Evolutionary conservation across 1,140 invertebrate genomes (phyloP).

Genomic region (Centruroides sculpturatus): DNA sequence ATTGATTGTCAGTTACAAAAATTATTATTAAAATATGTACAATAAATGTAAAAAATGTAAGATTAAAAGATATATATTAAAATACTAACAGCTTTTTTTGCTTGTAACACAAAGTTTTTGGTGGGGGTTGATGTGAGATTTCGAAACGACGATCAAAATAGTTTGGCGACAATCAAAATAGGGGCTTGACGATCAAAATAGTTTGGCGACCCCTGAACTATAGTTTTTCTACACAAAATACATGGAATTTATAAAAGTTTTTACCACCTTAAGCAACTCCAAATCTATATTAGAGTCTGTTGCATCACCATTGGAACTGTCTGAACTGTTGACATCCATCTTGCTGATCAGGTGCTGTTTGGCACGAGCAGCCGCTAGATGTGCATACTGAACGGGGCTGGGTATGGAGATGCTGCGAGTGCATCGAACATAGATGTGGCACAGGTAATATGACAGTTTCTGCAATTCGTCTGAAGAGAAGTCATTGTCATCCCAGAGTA

Average conservation of each 20-base stretch:
- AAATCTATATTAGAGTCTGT: not conserved
- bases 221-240: not conserved
- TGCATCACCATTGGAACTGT: not conserved
- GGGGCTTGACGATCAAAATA: no score
- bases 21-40: no score
- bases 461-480: constrained; percentile 13
- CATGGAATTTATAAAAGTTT: not conserved
- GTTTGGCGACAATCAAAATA: no score
- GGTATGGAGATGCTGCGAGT: constrained; percentile 19
- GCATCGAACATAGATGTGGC: constrained; percentile 14
- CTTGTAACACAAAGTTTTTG: no score
- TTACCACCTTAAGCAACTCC: not conserved
- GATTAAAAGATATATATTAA: no score
- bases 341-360: not conserved
- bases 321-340: not conserved
- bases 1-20: no score
- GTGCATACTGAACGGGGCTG: constrained; percentile 20
- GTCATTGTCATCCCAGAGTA: constrained; percentile 5
- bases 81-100: no score
- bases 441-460: constrained; percentile 18
- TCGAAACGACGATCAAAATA: no score
- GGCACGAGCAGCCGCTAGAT: constrained; percentile 21
- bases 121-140: no score
- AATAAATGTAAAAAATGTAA: no score
- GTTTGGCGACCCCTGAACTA: no score